Conservation (phyloP, 2,113 vertebrate genomes). For the Stictonetta naevosa region DNA sequence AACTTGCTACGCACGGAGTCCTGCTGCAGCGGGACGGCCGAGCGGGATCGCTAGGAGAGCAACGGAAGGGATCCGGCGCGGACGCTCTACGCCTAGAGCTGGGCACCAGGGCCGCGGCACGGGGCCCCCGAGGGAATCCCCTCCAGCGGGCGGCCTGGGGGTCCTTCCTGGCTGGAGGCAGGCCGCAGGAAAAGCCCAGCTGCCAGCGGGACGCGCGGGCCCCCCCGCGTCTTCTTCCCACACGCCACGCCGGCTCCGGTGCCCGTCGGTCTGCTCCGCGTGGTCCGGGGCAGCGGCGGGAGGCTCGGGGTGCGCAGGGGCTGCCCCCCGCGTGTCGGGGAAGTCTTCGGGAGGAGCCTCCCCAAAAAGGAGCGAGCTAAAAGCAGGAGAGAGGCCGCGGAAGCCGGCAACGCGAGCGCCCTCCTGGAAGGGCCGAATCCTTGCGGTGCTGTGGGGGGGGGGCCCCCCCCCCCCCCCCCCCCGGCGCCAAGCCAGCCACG, state of each 20-base stretch:
- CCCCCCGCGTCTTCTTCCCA: slow-evolving; percentile 68
- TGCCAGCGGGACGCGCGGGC: slow-evolving; percentile 13
- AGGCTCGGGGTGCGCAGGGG: not conserved
- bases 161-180: slow-evolving; percentile 24
- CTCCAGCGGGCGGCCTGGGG: not conserved
- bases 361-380: slow-evolving; percentile 34
- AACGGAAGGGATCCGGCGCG: not conserved
- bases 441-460: not conserved
- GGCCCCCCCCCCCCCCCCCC: too few relatives aligned
- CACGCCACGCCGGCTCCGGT: slow-evolving; percentile 18
- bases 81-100: not conserved
- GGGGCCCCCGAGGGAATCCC: not conserved
- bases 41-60: not conserved
- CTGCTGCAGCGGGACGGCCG: not conserved
- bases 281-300: not conserved
- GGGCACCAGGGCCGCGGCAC: not conserved
- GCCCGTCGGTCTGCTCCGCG: slow-evolving; percentile 57
- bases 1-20: not conserved
- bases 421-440: not conserved
- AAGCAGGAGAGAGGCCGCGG: slow-evolving; percentile 26
- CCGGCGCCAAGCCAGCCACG: not conserved
- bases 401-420: not conserved
- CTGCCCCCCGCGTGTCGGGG: not conserved
- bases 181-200: slow-evolving; percentile 5
- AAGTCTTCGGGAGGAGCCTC: not conserved